Evolutionary conservation across 2,113 vertebrate species (phyloP), one percentile per base, ranked within the genome.

Genomic region (Paraplagusia blochii): DNA sequence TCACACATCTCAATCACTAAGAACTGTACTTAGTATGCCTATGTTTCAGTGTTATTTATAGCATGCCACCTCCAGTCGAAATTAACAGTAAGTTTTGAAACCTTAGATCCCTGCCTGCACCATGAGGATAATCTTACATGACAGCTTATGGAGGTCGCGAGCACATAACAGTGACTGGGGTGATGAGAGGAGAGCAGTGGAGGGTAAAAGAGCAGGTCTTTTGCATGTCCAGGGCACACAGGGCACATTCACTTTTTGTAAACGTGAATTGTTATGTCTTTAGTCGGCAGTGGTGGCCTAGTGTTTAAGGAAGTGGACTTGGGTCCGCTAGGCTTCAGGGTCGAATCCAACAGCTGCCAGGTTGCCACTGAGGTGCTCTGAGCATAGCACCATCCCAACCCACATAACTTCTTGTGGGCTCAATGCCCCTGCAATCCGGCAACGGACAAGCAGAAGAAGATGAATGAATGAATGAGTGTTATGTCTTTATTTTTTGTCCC

Each of bases 31-130:
- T 35, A 57, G 63, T 58, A 50, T 33, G 66, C 73, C 59, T 76
- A 64, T 60, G 62, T 84, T 81, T 66, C 52, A 29, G 61, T 17
- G 64, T 54, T 88, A 87, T 85, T 89, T 89, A 82, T 88, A 90
- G 76, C 74, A 36, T 17, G 58, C 69, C 79, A 85, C 72, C 77
- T 44, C 79, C 78, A 80, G 76, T 53, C 63, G 80, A 88, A 85
- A 90, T 89, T 83, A 89, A 86, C 86, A 80, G 85, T 86, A 84
- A 81, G 53, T 88, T 88, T 81, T 88, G 88, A 89, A 91, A 89
- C 88, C 64, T 72, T 73, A 89, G 87, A 88, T 48, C 64, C 61
- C 76, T 7, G 82, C 66, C 64, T 82, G 81, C 81, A 86, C 76
- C 77, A 36, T 50, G 71, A 87, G 77, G 83, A 87, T 90, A 87